Conservation (phyloP, 2,113 vertebrate species). For the Saguinus imperator region DNA sequence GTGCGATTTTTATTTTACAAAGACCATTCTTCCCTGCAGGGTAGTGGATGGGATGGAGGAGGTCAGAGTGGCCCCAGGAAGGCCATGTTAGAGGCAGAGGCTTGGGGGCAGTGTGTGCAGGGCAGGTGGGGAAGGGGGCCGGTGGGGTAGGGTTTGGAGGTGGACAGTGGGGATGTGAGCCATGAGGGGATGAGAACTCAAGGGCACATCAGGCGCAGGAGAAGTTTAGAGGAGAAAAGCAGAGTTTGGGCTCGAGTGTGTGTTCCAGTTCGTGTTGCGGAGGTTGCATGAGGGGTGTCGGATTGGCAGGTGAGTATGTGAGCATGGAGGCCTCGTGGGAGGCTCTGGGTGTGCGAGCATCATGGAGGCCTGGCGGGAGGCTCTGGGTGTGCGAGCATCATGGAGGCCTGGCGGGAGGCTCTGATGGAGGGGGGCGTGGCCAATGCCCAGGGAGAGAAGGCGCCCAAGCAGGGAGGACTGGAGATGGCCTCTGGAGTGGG, state of each 20-base stretch:
- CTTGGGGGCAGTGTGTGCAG: not conserved
- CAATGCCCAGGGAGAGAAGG: not conserved
- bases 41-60: not conserved
- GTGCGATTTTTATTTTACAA: too few relatives aligned
- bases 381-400: too few relatives aligned
- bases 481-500: not conserved
- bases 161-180: too few relatives aligned
- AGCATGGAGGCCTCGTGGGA: too few relatives aligned
- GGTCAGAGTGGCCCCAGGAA: not conserved
- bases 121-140: not conserved
- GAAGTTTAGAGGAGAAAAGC: not conserved
- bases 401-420: too few relatives aligned
- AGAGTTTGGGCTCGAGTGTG: not conserved
- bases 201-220: not conserved
- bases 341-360: too few relatives aligned
- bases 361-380: too few relatives aligned
- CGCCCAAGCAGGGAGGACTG: not conserved
- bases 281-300: too few relatives aligned
- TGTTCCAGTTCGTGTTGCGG: too few relatives aligned
- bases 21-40: too few relatives aligned
- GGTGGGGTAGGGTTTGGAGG: too few relatives aligned
- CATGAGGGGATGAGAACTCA: not conserved
- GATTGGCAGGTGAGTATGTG: too few relatives aligned
- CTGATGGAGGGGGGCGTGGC: not conserved
- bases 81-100: not conserved